Evolutionary conservation across 2,797 vertebrate genomes (phyloP), one percentile per base, ranked within the genome.

Genomic region (Spheniscus humboldti): DNA sequence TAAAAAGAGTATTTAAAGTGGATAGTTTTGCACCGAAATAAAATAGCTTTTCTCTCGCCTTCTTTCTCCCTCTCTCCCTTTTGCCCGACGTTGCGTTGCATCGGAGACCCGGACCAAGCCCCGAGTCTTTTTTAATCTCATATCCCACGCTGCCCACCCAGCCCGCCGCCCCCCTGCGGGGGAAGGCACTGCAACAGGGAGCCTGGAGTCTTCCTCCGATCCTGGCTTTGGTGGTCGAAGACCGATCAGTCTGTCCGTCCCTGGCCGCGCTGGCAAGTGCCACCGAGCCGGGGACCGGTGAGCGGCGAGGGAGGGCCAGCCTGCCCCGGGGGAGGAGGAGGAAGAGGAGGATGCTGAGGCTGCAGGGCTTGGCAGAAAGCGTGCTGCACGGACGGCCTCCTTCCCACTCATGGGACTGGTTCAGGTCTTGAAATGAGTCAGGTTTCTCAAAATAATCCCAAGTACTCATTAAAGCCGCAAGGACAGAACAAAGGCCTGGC

Each of bases 1-100:
- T 98, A 98, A 98, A 98, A 98, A 96, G 98, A 97, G 98, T 98
- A 97, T 98, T 98, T 98, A 98, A 98, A 98, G 97, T 94, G 96
- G 98, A 97, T 96, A 96, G 96, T 97, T 98, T 97, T 96, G 97
- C 94, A 86, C 93, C 88, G 97, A 96, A 97, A 98, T 98, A 96
- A 98, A 98, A 97, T 45, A 96, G 96, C 97, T 96, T 97, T 95
- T 91, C 91, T 92, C 18, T 45, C 57, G 11, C 45, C 20, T 73
- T 93, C 96, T 89, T 33, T 50, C 79, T 57, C 81, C 88, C 92
- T 93, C 94, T 68, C 93, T 93, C 92, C 79, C 91, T 96, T 95
- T 85, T 53, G 67, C 97, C 96, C 96, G 78, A 55, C 2, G 17
- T 57, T 72, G 77, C 59, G 62, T 63, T 19, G 31, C 66, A 39